These are phyloP conservation scores for Limnothrissa miodon DNA, from an alignment of 2,113 vertebrate species.

Conservation along the genomic window DNA sequence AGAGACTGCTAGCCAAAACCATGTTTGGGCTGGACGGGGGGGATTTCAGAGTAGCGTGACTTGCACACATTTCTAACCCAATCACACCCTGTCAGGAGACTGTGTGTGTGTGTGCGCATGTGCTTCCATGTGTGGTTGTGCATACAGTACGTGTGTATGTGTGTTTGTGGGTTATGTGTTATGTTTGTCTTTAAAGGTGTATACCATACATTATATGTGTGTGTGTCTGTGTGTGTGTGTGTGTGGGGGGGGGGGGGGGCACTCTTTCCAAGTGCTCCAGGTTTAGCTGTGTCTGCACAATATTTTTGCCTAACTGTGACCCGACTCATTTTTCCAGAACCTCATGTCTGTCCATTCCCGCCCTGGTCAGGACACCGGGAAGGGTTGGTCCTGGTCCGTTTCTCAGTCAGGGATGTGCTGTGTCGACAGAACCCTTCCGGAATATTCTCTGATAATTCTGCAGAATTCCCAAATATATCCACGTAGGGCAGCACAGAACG, in stretches of 20 bases:
- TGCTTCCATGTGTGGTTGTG: slow-evolving; percentile 32
- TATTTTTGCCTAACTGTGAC: background rate
- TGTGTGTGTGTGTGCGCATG: slow-evolving; percentile 19
- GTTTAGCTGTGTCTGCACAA: background rate
- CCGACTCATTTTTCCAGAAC: background rate
- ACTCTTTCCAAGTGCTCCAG: background rate
- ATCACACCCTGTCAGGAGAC: background rate
- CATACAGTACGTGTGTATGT: slow-evolving; percentile 12
- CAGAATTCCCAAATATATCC: background rate
- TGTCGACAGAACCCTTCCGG: background rate
- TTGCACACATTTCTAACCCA: background rate
- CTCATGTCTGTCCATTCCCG: background rate
- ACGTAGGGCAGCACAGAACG: background rate
- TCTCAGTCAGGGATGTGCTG: background rate
- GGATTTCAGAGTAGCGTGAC: background rate
- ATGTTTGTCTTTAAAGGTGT: too few species aligned
- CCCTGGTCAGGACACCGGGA: background rate
- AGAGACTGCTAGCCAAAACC: background rate
- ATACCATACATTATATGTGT: too few species aligned
- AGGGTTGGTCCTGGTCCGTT: background rate
- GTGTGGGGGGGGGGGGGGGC: background rate
- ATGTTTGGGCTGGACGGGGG: background rate
- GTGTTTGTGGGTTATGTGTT: slow-evolving; percentile 1
- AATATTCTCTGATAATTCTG: background rate
- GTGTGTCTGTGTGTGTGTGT: background rate